Evolutionary conservation across 2,113 vertebrate genomes (phyloP).

Genomic region (Apistogramma diplotaenia): DNA sequence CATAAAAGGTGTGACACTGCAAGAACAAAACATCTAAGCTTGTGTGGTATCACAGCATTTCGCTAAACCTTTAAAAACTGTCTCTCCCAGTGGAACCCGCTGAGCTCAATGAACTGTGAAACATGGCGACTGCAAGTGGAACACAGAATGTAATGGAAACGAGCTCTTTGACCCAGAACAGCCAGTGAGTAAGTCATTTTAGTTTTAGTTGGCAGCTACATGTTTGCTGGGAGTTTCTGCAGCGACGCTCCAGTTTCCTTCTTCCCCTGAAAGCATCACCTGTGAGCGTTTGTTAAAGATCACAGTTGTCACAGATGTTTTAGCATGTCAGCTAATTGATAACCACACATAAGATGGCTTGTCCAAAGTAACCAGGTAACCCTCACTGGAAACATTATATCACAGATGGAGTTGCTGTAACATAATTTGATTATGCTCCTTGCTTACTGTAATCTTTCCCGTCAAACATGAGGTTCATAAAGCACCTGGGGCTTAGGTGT

Average conservation of each 20-base stretch:
- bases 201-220: neutral
- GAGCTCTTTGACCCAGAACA: neutral
- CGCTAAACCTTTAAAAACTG: neutral
- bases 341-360: no score
- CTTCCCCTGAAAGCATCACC: neutral
- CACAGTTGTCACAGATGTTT: no score
- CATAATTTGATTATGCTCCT: neutral
- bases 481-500: neutral
- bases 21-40: neutral
- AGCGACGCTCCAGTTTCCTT: neutral
- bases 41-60: neutral
- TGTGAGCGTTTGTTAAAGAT: neutral
- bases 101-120: no score
- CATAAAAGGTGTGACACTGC: neutral
- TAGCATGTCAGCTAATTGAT: no score
- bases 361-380: no score
- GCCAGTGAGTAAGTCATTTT: neutral
- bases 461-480: neutral
- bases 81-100: no score
- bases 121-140: no score
- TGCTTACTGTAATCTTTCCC: neutral
- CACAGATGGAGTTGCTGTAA: neutral
- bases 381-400: neutral
- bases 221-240: neutral
- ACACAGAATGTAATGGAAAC: no score